A percentile compares a stretch with the other conserved stretches of the same genome.
Conservation (phyloP, 2,797 vertebrate species). For the Vespertilio murinus region DNA sequence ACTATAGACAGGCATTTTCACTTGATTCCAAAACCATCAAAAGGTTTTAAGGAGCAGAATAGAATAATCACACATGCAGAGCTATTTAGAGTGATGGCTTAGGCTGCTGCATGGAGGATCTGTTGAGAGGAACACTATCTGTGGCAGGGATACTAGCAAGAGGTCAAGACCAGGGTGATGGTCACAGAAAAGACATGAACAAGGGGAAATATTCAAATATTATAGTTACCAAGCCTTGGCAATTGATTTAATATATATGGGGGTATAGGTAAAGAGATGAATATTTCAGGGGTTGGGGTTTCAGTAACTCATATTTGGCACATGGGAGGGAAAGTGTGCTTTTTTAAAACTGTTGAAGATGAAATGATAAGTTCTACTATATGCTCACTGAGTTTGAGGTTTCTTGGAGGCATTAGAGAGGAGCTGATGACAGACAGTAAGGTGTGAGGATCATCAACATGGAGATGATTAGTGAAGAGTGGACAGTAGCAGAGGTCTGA, state of each 20-base stretch:
- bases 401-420: background rate
- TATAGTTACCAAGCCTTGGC: background rate
- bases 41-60: background rate
- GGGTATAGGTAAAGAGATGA: background rate
- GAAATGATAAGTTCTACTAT: background rate
- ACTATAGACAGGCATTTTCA: background rate
- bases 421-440: background rate
- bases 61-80: background rate
- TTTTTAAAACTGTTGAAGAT: background rate
- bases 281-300: background rate
- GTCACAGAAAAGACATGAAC: background rate
- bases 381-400: background rate
- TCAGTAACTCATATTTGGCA: background rate
- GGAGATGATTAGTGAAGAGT: background rate
- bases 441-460: background rate
- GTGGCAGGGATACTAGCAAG: background rate
- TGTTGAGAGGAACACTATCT: background rate
- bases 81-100: background rate
- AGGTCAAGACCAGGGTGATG: background rate
- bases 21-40: background rate
- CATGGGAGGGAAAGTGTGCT: background rate
- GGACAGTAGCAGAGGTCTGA: background rate
- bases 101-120: background rate
- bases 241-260: background rate
- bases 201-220: background rate